These are phyloP conservation scores for Leptobrachium leishanense DNA, from an alignment of 2,113 vertebrate species.

Conservation along the genomic window DNA sequence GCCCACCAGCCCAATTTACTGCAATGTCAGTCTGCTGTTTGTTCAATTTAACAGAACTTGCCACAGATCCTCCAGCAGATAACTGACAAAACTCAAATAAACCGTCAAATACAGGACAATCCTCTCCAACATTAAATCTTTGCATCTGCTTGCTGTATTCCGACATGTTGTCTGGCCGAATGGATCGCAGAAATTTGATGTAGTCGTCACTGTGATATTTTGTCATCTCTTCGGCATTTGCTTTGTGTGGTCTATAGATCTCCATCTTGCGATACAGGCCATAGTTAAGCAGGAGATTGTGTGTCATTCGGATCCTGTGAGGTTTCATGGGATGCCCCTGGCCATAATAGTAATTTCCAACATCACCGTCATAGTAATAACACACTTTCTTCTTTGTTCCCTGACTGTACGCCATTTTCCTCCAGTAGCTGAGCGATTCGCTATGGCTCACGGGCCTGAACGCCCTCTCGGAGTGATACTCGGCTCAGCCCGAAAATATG, in stretches of 20 bases:
- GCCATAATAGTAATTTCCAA: constrained; percentile 98
- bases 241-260: no score
- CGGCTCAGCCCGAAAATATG: constrained; percentile 39
- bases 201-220: no score
- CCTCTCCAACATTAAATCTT: no score
- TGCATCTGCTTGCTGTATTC: no score
- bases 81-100: no score
- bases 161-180: no score
- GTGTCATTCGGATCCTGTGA: constrained; percentile 97
- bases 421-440: constrained; percentile 52
- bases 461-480: background rate
- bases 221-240: no score
- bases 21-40: constrained; percentile 98
- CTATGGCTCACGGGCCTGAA: constrained; percentile 51
- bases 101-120: no score
- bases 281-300: constrained; percentile 96
- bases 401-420: constrained; percentile 90
- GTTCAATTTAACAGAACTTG: constrained; percentile 96
- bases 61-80: no score
- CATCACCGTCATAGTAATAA: constrained; percentile 93
- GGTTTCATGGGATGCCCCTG: constrained; percentile 98
- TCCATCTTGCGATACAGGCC: constrained; percentile 98
- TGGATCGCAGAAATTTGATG: no score
- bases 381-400: constrained; percentile 96
- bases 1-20: constrained; percentile 95